A percentile compares a stretch with the other conserved stretches of the same genome.
Evolutionary conservation across 2,113 vertebrate species (phyloP).

Genomic region (Charadrius vociferus): DNA sequence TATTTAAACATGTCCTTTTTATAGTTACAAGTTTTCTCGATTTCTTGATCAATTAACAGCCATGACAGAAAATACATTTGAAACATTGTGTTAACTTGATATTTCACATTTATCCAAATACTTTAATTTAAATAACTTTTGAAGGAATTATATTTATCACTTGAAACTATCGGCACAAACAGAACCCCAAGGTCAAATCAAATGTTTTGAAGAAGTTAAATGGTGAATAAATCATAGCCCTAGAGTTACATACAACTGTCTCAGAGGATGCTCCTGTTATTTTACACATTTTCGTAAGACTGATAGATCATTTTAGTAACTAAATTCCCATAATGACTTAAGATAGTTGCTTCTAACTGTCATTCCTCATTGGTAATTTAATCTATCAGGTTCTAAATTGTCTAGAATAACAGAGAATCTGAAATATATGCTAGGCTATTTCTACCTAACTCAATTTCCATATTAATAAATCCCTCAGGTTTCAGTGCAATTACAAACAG

Average conservation of each 20-base stretch:
- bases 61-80: not conserved
- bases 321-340: not conserved
- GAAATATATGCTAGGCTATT: constrained; percentile 5
- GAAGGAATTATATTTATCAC: not conserved
- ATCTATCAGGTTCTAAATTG: constrained; percentile 23
- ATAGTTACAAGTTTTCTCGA: not conserved
- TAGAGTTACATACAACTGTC: not conserved
- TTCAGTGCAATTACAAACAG: not conserved
- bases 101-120: not conserved
- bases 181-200: not conserved
- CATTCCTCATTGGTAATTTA: constrained; percentile 5
- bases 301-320: not conserved
- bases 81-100: not conserved
- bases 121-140: not conserved
- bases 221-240: not conserved
- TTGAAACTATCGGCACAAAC: not conserved
- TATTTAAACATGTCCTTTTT: not conserved
- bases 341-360: not conserved
- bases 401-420: constrained; percentile 9
- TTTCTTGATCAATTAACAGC: not conserved
- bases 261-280: not conserved
- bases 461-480: not conserved
- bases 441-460: not conserved
- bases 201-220: not conserved
- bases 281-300: not conserved